phyloP scores from a whole-genome alignment of 2,888 invertebrate species.

The Limnephilus marmoratus region DNA sequence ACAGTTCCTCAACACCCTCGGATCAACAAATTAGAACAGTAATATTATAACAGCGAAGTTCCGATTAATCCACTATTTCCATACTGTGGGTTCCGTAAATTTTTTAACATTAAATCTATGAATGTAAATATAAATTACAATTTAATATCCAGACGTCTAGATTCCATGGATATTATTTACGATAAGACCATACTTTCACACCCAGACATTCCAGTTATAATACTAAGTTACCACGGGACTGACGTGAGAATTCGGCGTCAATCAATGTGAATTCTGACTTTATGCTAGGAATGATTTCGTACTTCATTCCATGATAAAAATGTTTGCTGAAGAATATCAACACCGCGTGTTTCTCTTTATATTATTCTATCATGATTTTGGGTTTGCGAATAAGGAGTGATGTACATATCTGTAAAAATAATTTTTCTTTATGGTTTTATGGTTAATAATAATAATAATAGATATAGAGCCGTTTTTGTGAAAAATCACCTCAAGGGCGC shows the following conservation, averaged over 20 bases:
- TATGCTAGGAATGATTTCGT: background rate
- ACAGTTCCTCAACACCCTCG: too few relatives aligned
- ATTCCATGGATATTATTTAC: background rate
- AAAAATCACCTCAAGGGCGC: too few relatives aligned
- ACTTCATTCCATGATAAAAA: background rate
- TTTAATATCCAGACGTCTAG: background rate
- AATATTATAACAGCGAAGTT: too few relatives aligned
- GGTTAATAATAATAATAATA: too few relatives aligned
- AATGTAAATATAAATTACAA: background rate
- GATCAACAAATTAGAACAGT: too few relatives aligned
- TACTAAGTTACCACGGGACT: background rate
- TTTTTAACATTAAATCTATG: background rate
- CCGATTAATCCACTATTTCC: background rate
- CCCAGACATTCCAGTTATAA: background rate
- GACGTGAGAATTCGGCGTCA: background rate
- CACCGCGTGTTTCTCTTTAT: background rate
- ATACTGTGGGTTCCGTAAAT: background rate
- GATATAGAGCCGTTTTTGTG: too few relatives aligned
- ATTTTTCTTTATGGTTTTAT: too few relatives aligned
- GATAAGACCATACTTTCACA: slow-evolving; percentile 2
- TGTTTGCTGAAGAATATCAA: background rate
- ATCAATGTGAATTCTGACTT: background rate
- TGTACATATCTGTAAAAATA: too few relatives aligned
- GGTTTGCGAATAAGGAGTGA: background rate
- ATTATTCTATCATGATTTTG: background rate